phyloP scores from a whole-genome alignment of 2,797 vertebrate species.

The Sebastes taczanowskii region DNA sequence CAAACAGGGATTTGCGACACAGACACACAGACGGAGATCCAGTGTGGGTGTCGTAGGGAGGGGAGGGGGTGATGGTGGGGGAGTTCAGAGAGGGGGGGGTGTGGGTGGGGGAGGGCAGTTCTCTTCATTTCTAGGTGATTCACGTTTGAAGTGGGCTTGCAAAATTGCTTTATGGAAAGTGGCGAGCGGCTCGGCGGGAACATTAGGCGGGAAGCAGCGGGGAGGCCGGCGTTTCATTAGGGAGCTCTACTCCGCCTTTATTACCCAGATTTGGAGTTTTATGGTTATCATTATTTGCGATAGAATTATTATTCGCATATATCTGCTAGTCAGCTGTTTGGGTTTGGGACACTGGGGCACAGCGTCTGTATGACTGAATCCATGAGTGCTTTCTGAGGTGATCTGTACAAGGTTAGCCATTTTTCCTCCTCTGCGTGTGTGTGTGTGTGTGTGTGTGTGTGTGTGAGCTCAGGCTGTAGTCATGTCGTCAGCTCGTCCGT shows the following conservation, averaged over 20 bases:
- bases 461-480: conserved; percentile 11
- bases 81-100: conserved; percentile 13
- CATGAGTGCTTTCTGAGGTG: conserved; percentile 23
- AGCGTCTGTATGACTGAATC: conserved; percentile 22
- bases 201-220: conserved; percentile 71
- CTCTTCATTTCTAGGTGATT: conserved; percentile 79
- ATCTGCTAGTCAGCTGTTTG: conserved; percentile 67
- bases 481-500: background rate
- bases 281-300: conserved; percentile 79
- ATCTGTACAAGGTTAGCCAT: conserved; percentile 35
- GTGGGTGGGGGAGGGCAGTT: conserved; percentile 19
- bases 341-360: conserved; percentile 35
- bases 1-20: conserved; percentile 61
- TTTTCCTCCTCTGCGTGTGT: background rate
- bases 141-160: conserved; percentile 73
- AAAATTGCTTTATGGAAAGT: conserved; percentile 81
- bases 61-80: conserved; percentile 12
- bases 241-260: conserved; percentile 71
- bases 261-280: conserved; percentile 77
- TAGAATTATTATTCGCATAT: conserved; percentile 73
- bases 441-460: background rate
- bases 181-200: conserved; percentile 63
- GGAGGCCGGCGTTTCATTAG: conserved; percentile 75
- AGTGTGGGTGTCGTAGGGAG: conserved; percentile 28
- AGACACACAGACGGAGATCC: conserved; percentile 19